Conservation (phyloP, 1,140 invertebrate species). For the Macrocentrus cingulum region DNA sequence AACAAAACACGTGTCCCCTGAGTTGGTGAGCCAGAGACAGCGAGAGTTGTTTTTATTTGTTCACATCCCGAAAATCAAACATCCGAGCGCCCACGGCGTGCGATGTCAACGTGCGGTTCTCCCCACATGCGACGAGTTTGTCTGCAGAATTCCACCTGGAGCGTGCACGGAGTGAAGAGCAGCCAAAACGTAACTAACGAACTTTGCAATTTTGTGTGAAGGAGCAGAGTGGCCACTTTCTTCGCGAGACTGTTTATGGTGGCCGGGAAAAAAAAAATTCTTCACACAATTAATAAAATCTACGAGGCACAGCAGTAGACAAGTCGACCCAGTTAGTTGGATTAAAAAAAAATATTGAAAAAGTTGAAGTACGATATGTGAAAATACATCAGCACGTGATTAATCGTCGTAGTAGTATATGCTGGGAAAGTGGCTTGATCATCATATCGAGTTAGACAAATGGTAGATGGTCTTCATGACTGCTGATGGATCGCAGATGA, state of each 20-base stretch:
- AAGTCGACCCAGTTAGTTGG: slow-evolving; percentile 4
- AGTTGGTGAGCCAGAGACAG: slow-evolving; percentile 1
- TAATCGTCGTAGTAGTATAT: not conserved
- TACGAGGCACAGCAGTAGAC: too few species aligned
- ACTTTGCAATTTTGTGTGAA: slow-evolving; percentile 18
- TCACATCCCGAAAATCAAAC: slow-evolving; percentile 21
- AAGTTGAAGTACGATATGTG: not conserved
- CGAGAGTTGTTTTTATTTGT: slow-evolving; percentile 23
- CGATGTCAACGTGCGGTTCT: not conserved
- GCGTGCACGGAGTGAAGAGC: slow-evolving; percentile 9
- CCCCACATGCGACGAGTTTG: not conserved
- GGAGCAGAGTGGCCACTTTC: slow-evolving; percentile 6
- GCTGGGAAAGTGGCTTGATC: not conserved
- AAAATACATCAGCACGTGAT: slow-evolving; percentile 8
- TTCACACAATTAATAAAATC: too few species aligned
- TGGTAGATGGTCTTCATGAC: slow-evolving; percentile 15
- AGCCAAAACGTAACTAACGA: slow-evolving; percentile 26
- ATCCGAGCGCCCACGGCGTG: slow-evolving; percentile 7
- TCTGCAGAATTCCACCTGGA: slow-evolving; percentile 10
- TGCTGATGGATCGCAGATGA: not conserved
- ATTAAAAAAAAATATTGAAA: not conserved
- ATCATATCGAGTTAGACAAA: slow-evolving; percentile 11
- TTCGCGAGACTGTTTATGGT: not conserved
- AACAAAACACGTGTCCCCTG: slow-evolving; percentile 7
- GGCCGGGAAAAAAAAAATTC: not conserved